Conservation (phyloP, 92 coral and sea anemone species). For the Zoanthus sociatus region DNA sequence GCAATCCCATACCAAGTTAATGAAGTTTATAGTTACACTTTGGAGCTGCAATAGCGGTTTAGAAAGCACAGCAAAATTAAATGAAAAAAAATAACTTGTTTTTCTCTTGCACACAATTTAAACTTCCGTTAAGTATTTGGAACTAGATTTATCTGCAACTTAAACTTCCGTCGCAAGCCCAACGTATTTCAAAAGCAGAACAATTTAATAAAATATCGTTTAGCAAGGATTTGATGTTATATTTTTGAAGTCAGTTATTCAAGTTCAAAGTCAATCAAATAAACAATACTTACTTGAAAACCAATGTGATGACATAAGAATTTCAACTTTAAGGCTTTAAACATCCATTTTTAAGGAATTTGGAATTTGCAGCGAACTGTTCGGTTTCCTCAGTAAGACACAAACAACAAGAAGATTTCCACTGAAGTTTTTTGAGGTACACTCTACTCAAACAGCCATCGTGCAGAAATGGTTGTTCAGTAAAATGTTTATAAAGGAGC, state of each 20-base stretch:
- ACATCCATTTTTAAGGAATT: not conserved
- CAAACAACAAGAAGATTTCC: not conserved
- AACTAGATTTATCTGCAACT: not conserved
- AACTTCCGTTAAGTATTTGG: not conserved
- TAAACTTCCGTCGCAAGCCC: not conserved
- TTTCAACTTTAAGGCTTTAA: not conserved
- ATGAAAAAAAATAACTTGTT: not conserved
- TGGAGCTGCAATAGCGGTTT: not conserved
- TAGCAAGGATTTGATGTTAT: not conserved
- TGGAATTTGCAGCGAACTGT: not conserved
- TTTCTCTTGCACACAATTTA: not conserved
- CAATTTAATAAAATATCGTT: not conserved
- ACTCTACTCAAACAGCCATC: not conserved
- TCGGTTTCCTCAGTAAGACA: not conserved
- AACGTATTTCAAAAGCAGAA: not conserved
- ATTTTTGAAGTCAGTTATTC: not conserved
- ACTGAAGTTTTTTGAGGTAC: not conserved
- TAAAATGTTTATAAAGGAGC: not conserved
- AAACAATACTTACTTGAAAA: not conserved
- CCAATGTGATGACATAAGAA: constrained; percentile 7
- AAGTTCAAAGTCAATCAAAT: not conserved
- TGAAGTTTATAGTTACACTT: too few species aligned
- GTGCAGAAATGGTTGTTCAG: not conserved
- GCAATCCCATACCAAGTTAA: not conserved
- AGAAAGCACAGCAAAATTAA: not conserved